These are phyloP conservation scores for Capromys pilorides DNA, from an alignment of 2,797 vertebrate genomes.

Conservation along the genomic window DNA sequence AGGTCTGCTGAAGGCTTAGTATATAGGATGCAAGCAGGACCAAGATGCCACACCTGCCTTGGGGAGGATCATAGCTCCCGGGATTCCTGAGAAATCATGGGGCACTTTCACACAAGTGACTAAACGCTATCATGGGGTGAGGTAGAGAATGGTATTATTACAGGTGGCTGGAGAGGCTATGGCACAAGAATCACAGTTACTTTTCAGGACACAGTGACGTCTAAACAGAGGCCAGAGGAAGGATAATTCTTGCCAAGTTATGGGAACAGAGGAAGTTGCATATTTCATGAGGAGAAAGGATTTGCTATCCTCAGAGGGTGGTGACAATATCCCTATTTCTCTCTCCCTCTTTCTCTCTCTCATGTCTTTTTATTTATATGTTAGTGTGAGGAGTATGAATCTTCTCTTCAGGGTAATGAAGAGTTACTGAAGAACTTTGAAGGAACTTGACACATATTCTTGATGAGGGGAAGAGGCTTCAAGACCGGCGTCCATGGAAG, in stretches of 20 bases:
- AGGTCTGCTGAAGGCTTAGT: background rate
- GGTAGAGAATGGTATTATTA: background rate
- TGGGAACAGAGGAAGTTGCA: background rate
- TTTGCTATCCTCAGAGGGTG: background rate
- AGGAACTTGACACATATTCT: background rate
- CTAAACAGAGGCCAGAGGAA: background rate
- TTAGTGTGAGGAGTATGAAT: background rate
- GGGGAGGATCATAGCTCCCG: background rate
- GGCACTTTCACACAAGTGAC: slow-evolving; percentile 28
- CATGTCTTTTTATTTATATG: no score
- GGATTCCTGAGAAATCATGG: background rate
- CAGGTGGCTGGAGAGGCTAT: background rate
- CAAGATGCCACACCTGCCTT: background rate
- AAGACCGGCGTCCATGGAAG: background rate
- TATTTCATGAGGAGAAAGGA: background rate
- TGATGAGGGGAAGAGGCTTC: background rate
- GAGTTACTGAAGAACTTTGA: background rate
- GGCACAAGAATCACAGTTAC: background rate
- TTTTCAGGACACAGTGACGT: background rate
- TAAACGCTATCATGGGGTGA: background rate
- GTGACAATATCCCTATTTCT: background rate
- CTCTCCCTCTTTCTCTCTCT: no score
- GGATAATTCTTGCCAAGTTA: background rate
- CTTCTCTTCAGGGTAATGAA: background rate
- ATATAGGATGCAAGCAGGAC: background rate